Evolutionary conservation across 2,797 vertebrate species (phyloP), one percentile per base, ranked within the genome.

Genomic region (Notolabrus celidotus): DNA sequence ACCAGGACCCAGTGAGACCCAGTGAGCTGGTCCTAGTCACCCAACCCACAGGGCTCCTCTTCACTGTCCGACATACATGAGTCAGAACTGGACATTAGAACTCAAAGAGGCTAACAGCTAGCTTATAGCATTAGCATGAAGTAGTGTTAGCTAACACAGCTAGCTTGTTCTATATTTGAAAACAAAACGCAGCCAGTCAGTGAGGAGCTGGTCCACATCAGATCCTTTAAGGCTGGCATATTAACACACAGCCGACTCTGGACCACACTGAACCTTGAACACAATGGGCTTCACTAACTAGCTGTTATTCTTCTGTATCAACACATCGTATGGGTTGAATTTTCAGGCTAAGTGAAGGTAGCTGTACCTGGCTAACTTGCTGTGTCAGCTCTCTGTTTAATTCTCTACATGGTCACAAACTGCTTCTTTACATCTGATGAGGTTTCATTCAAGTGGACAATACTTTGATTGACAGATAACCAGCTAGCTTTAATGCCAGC

Each of bases 131-230:
- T 42, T 67, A 61, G 55, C 65, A 36, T 14, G 51, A 22, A 41
- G 45, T 64, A 61, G 20, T 31, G 53, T 4, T 47, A 67, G 71
- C 85, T 67, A 74, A 61, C 8, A 42, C 65, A 4, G 73, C 68
- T 77, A 86, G 73, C 77, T 36, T 9, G 43, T 39, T 62, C 63
- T 67, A n/a, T 43, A 59, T 71, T 38, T 67, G 72, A 84, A 87
- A 86, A 84, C 79, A 88, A 70, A 75, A 69, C 73, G 36, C 51
- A 68, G 38, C n/a, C 65, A 41, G 38, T 4, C 38, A 43, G 42
- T 20, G 52, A 45, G 33, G 74, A 23, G 46, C 64, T 59, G 27
- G n/a, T 20, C 3, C n/a, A 1, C 22, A n/a, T 29, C 38, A 2
- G 8, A 5, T 11, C 15, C n/a, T 12, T 43, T 22, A 0, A 14